Conservation (phyloP, 1,140 invertebrate species). For the Metaphire vulgaris region DNA sequence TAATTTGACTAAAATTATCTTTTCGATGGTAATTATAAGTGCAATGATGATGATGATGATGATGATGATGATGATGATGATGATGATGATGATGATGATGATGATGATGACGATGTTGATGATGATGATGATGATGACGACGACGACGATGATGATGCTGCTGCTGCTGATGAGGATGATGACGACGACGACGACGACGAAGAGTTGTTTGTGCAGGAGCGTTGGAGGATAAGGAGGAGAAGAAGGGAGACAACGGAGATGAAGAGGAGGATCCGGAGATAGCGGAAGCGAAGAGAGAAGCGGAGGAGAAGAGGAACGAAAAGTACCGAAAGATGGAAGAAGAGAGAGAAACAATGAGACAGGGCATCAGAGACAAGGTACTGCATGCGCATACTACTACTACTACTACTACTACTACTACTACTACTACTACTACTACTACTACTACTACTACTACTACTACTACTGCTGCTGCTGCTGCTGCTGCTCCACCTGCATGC, state of each 20-base stretch:
- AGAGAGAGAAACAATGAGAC: slow-evolving; percentile 93
- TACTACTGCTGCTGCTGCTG: no score
- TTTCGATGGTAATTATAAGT: no score
- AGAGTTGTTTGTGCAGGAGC: no score
- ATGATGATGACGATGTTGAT: slow-evolving; percentile 18
- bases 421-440: no score
- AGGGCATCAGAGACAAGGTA: slow-evolving; percentile 97
- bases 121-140: slow-evolving; percentile 16
- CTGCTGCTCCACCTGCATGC: no score
- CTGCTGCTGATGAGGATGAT: no score
- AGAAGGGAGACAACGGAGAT: slow-evolving; percentile 7
- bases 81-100: slow-evolving; percentile 20
- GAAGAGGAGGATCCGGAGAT: slow-evolving; percentile 76
- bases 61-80: slow-evolving; percentile 20
- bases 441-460: no score
- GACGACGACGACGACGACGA: no score
- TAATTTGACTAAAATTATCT: no score
- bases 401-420: no score
- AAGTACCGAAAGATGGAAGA: slow-evolving; percentile 98
- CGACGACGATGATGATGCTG: slow-evolving; percentile 11
- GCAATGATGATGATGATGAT: slow-evolving; percentile 19
- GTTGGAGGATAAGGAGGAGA: no score
- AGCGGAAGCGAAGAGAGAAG: slow-evolving; percentile 80
- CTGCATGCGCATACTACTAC: no score
- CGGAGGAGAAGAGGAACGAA: slow-evolving; percentile 87